These are phyloP conservation scores for Leistus spinibarbis DNA, from an alignment of 2,888 invertebrate genomes.

Conservation along the genomic window DNA sequence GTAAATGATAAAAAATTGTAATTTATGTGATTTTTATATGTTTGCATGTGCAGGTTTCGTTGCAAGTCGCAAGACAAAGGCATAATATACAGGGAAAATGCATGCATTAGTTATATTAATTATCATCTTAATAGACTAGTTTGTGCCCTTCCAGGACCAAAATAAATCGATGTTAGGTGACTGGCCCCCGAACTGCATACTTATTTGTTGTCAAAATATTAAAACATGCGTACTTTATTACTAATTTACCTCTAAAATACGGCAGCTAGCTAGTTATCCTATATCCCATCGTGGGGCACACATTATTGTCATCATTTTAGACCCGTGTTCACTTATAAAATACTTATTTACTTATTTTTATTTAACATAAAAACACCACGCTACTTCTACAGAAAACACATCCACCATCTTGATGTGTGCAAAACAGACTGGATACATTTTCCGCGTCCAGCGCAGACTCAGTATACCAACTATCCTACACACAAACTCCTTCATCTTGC, in stretches of 20 bases:
- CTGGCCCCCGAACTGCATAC: slow-evolving; percentile 20
- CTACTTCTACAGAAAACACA: slow-evolving; percentile 49
- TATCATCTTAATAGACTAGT: slow-evolving; percentile 16
- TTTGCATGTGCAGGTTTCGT: not conserved
- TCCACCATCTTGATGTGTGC: slow-evolving; percentile 53
- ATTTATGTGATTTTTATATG: not conserved
- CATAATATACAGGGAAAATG: not conserved
- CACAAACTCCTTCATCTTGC: not conserved
- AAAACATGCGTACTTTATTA: slow-evolving; percentile 12
- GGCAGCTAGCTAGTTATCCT: slow-evolving; percentile 49
- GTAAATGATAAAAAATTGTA: not conserved
- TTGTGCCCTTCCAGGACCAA: slow-evolving; percentile 16
- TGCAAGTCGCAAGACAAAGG: not conserved
- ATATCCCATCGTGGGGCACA: slow-evolving; percentile 49
- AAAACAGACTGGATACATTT: slow-evolving; percentile 49
- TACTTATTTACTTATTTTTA: slow-evolving; percentile 47
- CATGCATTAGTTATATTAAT: not conserved
- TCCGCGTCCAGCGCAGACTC: slow-evolving; percentile 36
- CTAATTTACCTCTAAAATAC: slow-evolving; percentile 25
- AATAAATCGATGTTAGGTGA: slow-evolving; percentile 39
- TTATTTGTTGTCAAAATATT: slow-evolving; percentile 37
- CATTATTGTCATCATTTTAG: slow-evolving; percentile 59
- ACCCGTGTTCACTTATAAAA: slow-evolving; percentile 54
- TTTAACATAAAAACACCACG: slow-evolving; percentile 50
- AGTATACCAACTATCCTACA: not conserved